phyloP scores from a whole-genome alignment of 1,140 invertebrate species.

The Stegodyphus mimosarum region DNA sequence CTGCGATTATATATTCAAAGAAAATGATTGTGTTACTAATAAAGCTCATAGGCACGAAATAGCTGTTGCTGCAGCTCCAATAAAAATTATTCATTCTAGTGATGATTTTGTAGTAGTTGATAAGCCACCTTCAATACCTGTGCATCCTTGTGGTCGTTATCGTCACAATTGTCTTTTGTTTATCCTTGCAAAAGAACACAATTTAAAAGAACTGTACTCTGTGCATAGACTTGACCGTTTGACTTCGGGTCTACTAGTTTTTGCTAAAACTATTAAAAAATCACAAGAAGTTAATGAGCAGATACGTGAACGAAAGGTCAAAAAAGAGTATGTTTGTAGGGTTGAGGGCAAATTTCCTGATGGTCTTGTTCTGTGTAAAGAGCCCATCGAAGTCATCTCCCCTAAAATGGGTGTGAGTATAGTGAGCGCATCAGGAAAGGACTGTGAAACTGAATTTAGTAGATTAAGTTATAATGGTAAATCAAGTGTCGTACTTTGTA shows the following conservation, averaged over 20 bases:
- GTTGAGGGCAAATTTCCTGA: constrained; percentile 97
- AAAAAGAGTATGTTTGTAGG: constrained; percentile 96
- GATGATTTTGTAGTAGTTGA: constrained; percentile 98
- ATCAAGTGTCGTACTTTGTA: constrained; percentile 92
- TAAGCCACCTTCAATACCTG: constrained; percentile 99
- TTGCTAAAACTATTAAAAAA: constrained; percentile 91
- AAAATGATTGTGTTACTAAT: constrained; percentile 94
- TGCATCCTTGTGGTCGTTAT: constrained; percentile 96
- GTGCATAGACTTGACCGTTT: constrained; percentile 73
- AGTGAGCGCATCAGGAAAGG: constrained; percentile 87
- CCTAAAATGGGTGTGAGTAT: constrained; percentile 96
- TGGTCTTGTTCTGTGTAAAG: constrained; percentile 82
- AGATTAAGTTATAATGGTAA: constrained; percentile 85
- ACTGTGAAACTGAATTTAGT: constrained; percentile 89
- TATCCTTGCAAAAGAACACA: constrained; percentile 96
- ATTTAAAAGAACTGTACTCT: constrained; percentile 64
- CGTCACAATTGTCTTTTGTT: constrained; percentile 96
- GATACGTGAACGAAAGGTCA: constrained; percentile 88
- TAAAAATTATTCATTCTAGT: constrained; percentile 96
- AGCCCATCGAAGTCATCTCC: constrained; percentile 93
- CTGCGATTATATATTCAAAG: constrained; percentile 88
- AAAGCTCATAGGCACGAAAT: constrained; percentile 71
- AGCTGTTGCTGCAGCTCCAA: constrained; percentile 76
- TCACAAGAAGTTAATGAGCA: constrained; percentile 93
- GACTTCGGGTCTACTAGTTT: constrained; percentile 84